Conservation (phyloP, 1,140 invertebrate genomes). For the Pseudomyrmex gracilis region DNA sequence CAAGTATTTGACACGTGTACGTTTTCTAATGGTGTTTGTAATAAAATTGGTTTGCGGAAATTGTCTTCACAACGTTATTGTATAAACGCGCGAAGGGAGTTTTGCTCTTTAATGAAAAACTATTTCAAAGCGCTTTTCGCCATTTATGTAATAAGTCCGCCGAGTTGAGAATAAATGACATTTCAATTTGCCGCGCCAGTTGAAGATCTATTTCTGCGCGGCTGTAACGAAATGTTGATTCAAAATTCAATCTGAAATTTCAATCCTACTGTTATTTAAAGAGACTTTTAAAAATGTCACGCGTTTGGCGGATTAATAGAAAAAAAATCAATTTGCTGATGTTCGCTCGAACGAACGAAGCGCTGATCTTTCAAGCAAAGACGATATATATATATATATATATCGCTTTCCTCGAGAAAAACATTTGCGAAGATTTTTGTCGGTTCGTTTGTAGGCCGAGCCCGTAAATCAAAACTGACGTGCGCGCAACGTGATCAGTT, state of each 20-base stretch:
- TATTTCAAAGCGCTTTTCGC: not conserved
- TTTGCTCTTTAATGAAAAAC: not conserved
- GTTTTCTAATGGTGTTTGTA: not conserved
- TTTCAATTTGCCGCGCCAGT: not conserved
- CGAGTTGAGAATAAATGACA: not conserved
- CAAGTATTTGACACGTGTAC: not conserved
- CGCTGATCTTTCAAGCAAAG: not conserved
- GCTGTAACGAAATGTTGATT: not conserved
- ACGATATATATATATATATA: not conserved
- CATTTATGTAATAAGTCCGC: not conserved
- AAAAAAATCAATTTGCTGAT: not conserved
- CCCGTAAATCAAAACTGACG: conserved; percentile 26
- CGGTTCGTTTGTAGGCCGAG: conserved; percentile 34
- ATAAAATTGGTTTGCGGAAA: conserved; percentile 8
- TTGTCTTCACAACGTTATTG: conserved; percentile 12
- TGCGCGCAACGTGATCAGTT: conserved; percentile 19
- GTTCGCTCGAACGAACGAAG: not conserved
- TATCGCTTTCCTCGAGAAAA: not conserved
- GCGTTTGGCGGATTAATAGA: not conserved
- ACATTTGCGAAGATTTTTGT: conserved; percentile 23
- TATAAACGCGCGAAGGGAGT: not conserved
- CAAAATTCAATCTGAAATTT: conserved; percentile 13
- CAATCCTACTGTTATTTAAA: not conserved
- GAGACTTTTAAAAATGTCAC: not conserved
- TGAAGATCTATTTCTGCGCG: conserved; percentile 18